These are phyloP conservation scores for Sitta europaea DNA, from an alignment of 2,113 vertebrate genomes.

Conservation along the genomic window DNA sequence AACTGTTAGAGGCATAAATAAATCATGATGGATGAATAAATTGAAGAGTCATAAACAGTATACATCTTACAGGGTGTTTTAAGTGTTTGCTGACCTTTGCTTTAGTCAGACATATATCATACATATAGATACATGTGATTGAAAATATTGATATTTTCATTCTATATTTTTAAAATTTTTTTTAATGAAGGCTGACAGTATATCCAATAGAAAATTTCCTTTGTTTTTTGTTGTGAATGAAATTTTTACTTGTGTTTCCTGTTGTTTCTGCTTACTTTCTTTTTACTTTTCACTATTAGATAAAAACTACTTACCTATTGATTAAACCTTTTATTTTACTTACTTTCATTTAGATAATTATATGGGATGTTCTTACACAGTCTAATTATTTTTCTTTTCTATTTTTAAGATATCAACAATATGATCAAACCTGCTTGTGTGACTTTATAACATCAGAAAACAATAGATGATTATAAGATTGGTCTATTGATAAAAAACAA, in stretches of 20 bases:
- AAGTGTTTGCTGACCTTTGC: background rate
- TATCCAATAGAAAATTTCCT: background rate
- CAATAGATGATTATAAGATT: background rate
- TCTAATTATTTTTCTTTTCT: background rate
- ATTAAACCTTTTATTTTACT: background rate
- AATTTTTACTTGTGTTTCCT: background rate
- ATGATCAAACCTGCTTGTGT: background rate
- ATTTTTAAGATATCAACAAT: background rate
- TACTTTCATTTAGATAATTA: background rate
- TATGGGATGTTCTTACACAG: background rate
- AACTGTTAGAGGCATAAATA: background rate
- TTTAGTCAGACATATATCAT: background rate
- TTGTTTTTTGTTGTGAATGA: background rate
- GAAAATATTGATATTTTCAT: background rate
- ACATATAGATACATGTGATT: background rate
- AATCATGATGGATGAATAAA: background rate
- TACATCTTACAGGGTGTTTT: background rate
- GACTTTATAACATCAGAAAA: background rate
- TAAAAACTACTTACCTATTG: background rate
- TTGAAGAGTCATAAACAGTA: background rate
- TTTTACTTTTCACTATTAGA: no score
- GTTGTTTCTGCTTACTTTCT: background rate
- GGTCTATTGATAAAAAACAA: background rate
- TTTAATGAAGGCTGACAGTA: background rate
- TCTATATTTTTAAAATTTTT: background rate